Evolutionary conservation across 2,113 vertebrate genomes (phyloP), one percentile per base, ranked within the genome.

Genomic region (Petaurus breviceps): DNA sequence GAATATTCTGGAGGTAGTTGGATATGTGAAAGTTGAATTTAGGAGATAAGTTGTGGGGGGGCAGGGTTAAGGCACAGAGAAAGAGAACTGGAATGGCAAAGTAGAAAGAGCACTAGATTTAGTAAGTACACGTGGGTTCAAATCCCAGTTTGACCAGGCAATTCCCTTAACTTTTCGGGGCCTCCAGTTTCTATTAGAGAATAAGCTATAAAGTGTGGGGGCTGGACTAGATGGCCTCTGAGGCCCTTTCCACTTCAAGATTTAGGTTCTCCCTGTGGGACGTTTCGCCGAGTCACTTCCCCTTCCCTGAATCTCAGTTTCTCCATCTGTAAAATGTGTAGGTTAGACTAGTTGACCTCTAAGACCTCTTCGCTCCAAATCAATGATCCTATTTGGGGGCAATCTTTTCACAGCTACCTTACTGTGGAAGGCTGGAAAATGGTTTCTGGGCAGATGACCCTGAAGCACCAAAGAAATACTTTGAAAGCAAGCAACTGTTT

Each of bases 391-490:
- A 77, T 77, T 77, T 77, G 37, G 68, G 68, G 19, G 37, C 1
- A 77, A n/a, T 77, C 37, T 77, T n/a, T 77, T 77, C 68, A 77
- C 6, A 95, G 51, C 22, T 91, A 53, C 57, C 49, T 95, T 91
- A 95, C 61, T 84, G 68, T 95, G 84, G 96, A 96, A 96, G 52
- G 61, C 37, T 23, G 92, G 47, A 95, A 77, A 96, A 94, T 31
- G 92, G 7, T 43, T 91, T 96, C 51, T 95, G 46, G 90, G 90
- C 10, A 95, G 46, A 50, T 53, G 92, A 43, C 14, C 68, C 37
- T 84, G 68, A 84, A 95, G 51, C 4, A 92, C 61, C 28, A 94
- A 77, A 25, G 93, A 25, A 97, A 91, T 89, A 68, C 77, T 96
- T 93, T 95, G 54, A n/a, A 96, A 92, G 22, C 49, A 12, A 95